Base-by-base conservation (phyloP, 2,888 invertebrate species). In the Capitulum mitella region DNA sequence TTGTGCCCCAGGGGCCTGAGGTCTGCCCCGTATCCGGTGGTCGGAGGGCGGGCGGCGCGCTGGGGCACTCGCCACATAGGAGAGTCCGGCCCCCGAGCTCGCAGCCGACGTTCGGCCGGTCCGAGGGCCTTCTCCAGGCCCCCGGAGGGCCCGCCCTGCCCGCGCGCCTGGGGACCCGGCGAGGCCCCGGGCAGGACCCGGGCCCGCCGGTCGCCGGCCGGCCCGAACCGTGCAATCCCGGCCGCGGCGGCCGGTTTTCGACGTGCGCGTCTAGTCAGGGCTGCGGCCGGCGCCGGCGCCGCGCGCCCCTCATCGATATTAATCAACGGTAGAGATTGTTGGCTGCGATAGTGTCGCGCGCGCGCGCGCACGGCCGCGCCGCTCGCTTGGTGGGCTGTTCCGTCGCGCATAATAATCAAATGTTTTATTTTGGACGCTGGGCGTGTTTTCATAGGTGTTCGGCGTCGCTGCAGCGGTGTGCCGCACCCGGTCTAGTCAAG, bases 351-450 rank as follows among this genome's bases (percentile, higher is more conserved):
- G 64, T 32, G 34, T 14, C 34, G 32, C n/a, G 64, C 34, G 32
- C 19, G 19, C 32, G 32, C 58, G 10, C 29, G 64, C 64, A 16
- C 34, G 1, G 34, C 34, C 58, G 3, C 54, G 54, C 54, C 54
- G 61, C 32, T 22, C 19, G 6, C 5, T 29, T 29, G 64, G 14
- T 51, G 51, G 51, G 51, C 51, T 51, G 51, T 51, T 32, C 64
- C 32, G 8, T 64, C 64, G n/a, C 34, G 64, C 64, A 64, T 64
- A 64, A 64, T 64, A 64, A 64, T 64, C 64, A 64, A 64, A 64
- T 64, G 64, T 32, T 64, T 64, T 34, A 34, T 64, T 64, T 64
- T 5, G 51, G 3, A 19, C 51, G 19, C 3, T 51, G 51, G n/a
- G 16, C 19, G 6, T 51, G 51, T 22, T 51, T 51, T 51, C n/a